Conservation (phyloP, 1,140 invertebrate species). For the Zaprionus tsacasi region DNA sequence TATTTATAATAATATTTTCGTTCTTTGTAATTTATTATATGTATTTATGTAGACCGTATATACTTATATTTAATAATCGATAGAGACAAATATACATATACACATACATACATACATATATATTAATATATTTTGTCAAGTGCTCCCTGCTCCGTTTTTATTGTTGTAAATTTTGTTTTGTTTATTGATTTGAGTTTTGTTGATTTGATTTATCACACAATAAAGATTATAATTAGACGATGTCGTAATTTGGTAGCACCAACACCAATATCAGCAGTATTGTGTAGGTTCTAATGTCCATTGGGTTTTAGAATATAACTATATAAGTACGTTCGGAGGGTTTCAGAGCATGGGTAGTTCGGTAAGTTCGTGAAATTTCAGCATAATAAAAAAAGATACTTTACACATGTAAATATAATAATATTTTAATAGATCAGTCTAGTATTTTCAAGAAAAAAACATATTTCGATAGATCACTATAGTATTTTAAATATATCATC, state of each 20-base stretch:
- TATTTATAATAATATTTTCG: conserved; percentile 62
- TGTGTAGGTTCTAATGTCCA: not conserved
- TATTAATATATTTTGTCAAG: conserved; percentile 12
- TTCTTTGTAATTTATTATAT: conserved; percentile 67
- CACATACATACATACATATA: not conserved
- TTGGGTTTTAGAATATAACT: conserved; percentile 4
- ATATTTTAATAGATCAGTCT: too few relatives aligned
- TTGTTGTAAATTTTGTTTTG: conserved; percentile 30
- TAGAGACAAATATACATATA: conserved; percentile 19
- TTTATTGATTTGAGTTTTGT: conserved; percentile 32
- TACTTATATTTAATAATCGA: conserved; percentile 31
- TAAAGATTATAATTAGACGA: conserved; percentile 49
- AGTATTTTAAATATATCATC: too few relatives aligned
- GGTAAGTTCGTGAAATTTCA: not conserved
- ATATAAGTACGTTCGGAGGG: conserved; percentile 1
- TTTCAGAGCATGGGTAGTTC: not conserved
- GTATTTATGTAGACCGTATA: conserved; percentile 12
- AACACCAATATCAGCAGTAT: not conserved
- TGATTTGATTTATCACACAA: conserved; percentile 44
- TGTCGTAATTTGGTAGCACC: conserved; percentile 22
- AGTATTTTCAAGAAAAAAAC: too few relatives aligned
- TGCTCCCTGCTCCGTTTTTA: conserved; percentile 8
- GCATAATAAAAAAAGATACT: too few relatives aligned
- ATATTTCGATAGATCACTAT: too few relatives aligned
- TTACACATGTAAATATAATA: too few relatives aligned